phyloP scores from a whole-genome alignment of 2,113 vertebrate genomes.

The Xyrauchen texanus region DNA sequence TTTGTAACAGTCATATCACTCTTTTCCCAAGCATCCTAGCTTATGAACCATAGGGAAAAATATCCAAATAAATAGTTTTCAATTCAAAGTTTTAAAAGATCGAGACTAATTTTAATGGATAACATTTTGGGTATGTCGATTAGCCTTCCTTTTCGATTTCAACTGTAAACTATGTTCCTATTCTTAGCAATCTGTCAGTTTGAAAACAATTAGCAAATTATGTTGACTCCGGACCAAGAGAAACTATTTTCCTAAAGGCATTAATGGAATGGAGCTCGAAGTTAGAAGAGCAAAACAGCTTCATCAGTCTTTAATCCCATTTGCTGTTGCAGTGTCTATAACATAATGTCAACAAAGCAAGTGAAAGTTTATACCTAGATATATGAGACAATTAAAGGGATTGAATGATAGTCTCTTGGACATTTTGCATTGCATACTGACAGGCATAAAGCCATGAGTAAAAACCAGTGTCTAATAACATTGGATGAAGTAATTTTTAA shows the following conservation, averaged over 20 bases:
- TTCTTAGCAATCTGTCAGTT: too few relatives aligned
- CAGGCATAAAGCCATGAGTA: conserved; percentile 1
- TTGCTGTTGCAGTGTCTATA: not conserved
- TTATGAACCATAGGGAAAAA: too few relatives aligned
- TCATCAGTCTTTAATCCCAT: not conserved
- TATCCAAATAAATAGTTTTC: too few relatives aligned
- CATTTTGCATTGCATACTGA: not conserved
- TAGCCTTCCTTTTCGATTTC: too few relatives aligned
- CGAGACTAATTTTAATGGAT: not conserved
- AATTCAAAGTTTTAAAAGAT: conserved; percentile 17
- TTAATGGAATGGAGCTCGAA: too few relatives aligned
- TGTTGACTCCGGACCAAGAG: not conserved
- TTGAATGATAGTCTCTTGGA: not conserved
- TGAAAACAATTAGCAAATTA: not conserved
- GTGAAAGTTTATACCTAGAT: not conserved
- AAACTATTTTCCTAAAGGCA: not conserved
- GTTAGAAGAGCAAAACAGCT: not conserved
- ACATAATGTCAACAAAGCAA: not conserved
- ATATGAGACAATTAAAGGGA: not conserved
- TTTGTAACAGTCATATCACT: not conserved
- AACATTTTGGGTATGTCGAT: too few relatives aligned
- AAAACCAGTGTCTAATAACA: conserved; percentile 13
- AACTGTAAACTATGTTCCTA: too few relatives aligned
- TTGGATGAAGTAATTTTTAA: not conserved
- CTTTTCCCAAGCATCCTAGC: not conserved